phyloP scores from a whole-genome alignment of 2,797 vertebrate genomes.

The Mormyrus hasselquistii region DNA sequence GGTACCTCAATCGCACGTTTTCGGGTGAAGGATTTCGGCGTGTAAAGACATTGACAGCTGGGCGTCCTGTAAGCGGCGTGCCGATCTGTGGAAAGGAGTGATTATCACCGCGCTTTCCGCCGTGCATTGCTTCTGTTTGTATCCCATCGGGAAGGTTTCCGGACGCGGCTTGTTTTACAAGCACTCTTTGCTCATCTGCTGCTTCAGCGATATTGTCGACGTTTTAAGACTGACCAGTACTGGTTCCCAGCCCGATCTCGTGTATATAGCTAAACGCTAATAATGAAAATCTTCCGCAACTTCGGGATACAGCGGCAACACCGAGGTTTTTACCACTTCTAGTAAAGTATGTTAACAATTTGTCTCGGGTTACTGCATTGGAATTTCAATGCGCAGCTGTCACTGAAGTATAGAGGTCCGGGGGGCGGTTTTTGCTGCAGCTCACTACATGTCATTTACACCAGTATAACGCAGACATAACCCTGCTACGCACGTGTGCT shows the following conservation, averaged over 20 bases:
- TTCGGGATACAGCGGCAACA: background rate
- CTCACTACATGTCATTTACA: background rate
- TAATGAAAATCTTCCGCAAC: background rate
- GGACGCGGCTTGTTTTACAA: background rate
- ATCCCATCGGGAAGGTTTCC: background rate
- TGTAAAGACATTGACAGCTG: constrained; percentile 16
- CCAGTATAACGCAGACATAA: background rate
- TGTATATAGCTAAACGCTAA: background rate
- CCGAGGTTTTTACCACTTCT: background rate
- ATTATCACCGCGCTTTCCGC: background rate
- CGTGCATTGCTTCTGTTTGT: background rate
- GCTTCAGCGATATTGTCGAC: background rate
- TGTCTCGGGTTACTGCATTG: background rate
- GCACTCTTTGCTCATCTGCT: background rate
- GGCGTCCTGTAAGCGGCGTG: background rate
- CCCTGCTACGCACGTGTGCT: background rate
- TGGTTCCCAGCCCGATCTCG: background rate
- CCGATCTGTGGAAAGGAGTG: background rate
- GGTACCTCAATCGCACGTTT: constrained; percentile 38
- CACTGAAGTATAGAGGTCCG: background rate
- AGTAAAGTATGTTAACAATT: constrained; percentile 11
- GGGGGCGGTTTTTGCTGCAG: background rate
- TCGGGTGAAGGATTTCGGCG: background rate
- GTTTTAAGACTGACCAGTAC: background rate
- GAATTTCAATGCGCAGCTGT: constrained; percentile 21